These are phyloP conservation scores for Orthosia cruda DNA, from an alignment of 2,888 invertebrate species.

Conservation along the genomic window DNA sequence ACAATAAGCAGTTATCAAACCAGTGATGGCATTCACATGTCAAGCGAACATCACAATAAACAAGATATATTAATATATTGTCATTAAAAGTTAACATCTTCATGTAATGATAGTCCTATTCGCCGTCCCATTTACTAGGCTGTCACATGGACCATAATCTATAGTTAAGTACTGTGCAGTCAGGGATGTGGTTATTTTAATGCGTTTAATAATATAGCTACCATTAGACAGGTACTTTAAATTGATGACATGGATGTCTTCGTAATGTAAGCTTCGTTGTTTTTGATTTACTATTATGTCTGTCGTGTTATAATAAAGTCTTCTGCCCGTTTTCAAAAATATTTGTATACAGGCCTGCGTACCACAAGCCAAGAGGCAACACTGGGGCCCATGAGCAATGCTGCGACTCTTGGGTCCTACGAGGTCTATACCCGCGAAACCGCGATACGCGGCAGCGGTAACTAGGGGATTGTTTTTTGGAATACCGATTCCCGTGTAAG, in stretches of 20 bases:
- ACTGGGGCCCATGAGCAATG: too few species aligned
- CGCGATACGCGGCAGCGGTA: too few species aligned
- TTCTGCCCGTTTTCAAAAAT: too few species aligned
- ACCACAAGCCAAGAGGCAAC: too few species aligned
- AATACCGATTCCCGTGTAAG: too few species aligned
- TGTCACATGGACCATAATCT: slow-evolving; percentile 27
- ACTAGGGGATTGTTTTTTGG: too few species aligned
- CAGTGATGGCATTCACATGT: slow-evolving; percentile 26
- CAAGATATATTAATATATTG: slow-evolving; percentile 14
- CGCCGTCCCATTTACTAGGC: slow-evolving; percentile 8
- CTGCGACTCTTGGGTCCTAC: too few species aligned
- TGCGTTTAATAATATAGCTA: slow-evolving; percentile 29
- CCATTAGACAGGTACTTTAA: slow-evolving; percentile 17
- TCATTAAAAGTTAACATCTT: slow-evolving; percentile 6
- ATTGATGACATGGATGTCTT: slow-evolving; percentile 3
- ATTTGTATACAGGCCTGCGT: too few species aligned
- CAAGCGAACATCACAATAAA: neutral
- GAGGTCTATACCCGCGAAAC: too few species aligned
- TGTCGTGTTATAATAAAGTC: neutral
- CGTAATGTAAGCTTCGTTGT: neutral
- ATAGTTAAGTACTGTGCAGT: slow-evolving; percentile 3
- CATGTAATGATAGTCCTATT: slow-evolving; percentile 24
- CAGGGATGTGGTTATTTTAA: slow-evolving; percentile 22
- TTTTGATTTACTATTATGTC: neutral
- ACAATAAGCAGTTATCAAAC: slow-evolving; percentile 5